These are phyloP conservation scores for Penelope pileata DNA, from an alignment of 2,113 vertebrate species.

Conservation along the genomic window DNA sequence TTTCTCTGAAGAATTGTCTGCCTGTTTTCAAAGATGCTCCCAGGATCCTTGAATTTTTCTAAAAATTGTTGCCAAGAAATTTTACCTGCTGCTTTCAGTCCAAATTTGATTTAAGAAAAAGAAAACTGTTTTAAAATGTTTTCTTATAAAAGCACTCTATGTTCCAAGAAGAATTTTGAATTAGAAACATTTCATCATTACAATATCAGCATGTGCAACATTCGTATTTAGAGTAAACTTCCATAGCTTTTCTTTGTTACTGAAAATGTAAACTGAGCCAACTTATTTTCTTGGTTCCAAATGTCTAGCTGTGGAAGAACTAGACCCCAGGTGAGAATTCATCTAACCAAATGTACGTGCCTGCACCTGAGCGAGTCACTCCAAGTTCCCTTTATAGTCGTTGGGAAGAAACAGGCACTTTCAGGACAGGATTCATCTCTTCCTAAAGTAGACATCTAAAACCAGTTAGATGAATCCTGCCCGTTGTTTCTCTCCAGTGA, in stretches of 20 bases:
- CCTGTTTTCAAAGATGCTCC: neutral
- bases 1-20: neutral
- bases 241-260: neutral
- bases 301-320: neutral
- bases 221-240: neutral
- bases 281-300: neutral
- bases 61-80: constrained; percentile 75
- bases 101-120: constrained; percentile 44
- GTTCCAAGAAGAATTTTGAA: neutral
- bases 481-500: neutral
- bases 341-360: neutral
- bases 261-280: neutral
- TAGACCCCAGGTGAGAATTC: neutral
- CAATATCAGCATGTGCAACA: neutral
- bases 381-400: constrained; percentile 8
- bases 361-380: constrained; percentile 30
- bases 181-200: neutral
- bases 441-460: neutral
- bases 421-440: constrained; percentile 34
- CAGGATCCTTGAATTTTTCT: constrained; percentile 19
- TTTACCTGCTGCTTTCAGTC: constrained; percentile 50
- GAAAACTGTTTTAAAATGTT: neutral
- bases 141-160: neutral
- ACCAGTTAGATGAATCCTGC: constrained; percentile 13
- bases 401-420: neutral